phyloP scores from a whole-genome alignment of 92 coral and sea anemone genomes.

The Micromussa lordhowensis region DNA sequence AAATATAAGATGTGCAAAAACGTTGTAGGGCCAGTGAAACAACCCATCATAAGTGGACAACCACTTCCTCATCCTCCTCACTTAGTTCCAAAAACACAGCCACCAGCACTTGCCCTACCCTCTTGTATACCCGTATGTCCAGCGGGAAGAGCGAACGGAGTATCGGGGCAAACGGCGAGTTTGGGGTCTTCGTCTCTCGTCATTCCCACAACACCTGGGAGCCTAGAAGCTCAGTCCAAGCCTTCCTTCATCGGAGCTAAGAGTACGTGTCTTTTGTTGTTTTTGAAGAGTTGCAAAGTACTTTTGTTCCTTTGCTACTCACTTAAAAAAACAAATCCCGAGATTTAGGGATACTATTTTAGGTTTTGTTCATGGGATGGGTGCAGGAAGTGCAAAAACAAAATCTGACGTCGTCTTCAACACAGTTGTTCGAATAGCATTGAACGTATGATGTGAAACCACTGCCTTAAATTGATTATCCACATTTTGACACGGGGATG shows the following conservation, averaged over 20 bases:
- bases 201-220: not conserved
- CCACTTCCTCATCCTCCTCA: constrained; percentile 34
- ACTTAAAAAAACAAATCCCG: not conserved
- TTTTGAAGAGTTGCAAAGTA: not conserved
- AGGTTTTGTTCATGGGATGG: no score
- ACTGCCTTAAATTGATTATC: not conserved
- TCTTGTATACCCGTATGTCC: constrained; percentile 36
- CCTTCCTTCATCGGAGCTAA: not conserved
- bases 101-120: not conserved
- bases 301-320: not conserved
- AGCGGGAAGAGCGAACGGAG: not conserved
- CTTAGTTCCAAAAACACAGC: not conserved
- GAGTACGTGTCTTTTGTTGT: not conserved
- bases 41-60: constrained; percentile 54
- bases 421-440: not conserved
- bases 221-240: not conserved
- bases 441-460: not conserved
- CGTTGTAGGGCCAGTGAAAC: constrained; percentile 29
- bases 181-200: not conserved
- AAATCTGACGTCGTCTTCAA: not conserved
- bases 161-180: not conserved
- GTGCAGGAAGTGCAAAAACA: no score
- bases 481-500: no score
- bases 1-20: constrained; percentile 42
- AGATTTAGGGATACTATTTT: not conserved